phyloP scores from a whole-genome alignment of 2,113 vertebrate genomes.

The Chlorocebus sabaeus region DNA sequence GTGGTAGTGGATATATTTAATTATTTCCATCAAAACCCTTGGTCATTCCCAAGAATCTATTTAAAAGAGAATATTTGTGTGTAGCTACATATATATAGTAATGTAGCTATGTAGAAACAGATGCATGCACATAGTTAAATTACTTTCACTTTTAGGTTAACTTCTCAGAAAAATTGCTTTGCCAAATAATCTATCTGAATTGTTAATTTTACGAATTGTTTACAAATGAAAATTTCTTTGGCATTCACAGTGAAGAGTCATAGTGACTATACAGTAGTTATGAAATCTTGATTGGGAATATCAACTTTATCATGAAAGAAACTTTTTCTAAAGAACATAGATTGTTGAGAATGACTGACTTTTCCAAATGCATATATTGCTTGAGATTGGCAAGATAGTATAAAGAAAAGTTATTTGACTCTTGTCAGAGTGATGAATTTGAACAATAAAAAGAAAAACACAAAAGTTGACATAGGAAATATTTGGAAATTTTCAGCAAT shows the following conservation, averaged over 20 bases:
- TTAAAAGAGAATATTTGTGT: background rate
- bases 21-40: background rate
- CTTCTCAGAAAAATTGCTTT: background rate
- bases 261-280: conserved; percentile 9
- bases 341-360: conserved; percentile 15
- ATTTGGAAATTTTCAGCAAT: conserved; percentile 47
- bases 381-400: conserved; percentile 52
- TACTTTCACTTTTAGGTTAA: background rate
- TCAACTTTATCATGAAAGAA: conserved; percentile 50
- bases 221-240: conserved; percentile 26
- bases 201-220: background rate
- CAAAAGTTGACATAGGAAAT: conserved; percentile 55
- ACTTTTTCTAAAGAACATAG: conserved; percentile 28
- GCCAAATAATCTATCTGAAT: background rate
- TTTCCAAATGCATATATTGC: conserved; percentile 18
- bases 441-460: conserved; percentile 55
- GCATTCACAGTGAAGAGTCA: background rate
- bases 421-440: conserved; percentile 70
- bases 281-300: background rate
- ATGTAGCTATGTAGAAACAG: background rate
- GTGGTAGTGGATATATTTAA: background rate
- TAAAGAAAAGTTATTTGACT: conserved; percentile 69
- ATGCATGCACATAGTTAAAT: background rate
- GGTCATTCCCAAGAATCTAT: background rate
- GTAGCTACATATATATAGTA: background rate